Evolutionary conservation across 2,888 invertebrate species (phyloP), one percentile per base, ranked within the genome.

Genomic region (Criorhina ranunculi): DNA sequence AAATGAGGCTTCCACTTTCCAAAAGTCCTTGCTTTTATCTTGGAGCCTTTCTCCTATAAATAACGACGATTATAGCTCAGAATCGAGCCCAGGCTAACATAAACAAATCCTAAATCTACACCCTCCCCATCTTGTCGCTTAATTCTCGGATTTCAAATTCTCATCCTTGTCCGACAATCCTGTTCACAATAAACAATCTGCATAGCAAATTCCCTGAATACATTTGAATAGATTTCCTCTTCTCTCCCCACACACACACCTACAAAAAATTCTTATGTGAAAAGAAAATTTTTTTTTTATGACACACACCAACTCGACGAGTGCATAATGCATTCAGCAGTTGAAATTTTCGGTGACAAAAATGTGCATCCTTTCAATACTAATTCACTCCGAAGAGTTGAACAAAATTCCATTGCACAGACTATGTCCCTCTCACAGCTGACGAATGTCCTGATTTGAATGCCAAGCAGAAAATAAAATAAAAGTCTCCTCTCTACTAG

Each of bases 391-490:
- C 2, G 51, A 78, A 44, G 4, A 73, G 40, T 83, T 73, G 60
- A 62, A 55, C 33, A 31, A 9, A 67, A 83, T 67, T 55, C 67
- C 53, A 77, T 77, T 70, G 55, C 51, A 66, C 49, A 66, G 44
- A 66, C 44, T 60, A 33, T 62, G 46, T 62, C 46, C n/a, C 35
- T 31, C 49, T 24, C 24, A 7, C 55, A 55, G 62, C 64, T 53
- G 64, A 78, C 82, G 51, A 44, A 66, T 67, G 59, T 82, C 55
- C 66, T 62, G 55, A 83, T 79, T 83, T 83, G 83, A 67, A 83
- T 83, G 79, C 73, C 77, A 72, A 77, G 24, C 46, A 60, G 35
- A n/a, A 9, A 9, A 46, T 9, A 35, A 46, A 62, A 31, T 46
- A 55, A 49, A 55, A 37, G 19, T 37, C 40, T 40, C 0, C 11